Conservation (phyloP, 2,113 vertebrate genomes). For the Psittacula cyanocephala region DNA sequence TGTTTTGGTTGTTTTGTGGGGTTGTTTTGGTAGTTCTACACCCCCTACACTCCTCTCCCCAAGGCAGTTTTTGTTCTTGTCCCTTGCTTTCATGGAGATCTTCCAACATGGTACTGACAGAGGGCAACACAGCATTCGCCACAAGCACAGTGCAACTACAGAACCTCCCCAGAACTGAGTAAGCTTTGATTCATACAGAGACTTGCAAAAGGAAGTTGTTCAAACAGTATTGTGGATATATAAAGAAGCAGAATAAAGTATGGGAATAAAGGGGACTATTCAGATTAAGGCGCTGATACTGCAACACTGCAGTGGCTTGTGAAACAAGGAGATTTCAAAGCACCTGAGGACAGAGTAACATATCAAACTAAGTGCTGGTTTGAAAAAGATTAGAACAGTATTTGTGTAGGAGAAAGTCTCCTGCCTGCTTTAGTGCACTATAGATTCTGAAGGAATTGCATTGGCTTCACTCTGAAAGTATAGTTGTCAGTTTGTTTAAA, state of each 20-base stretch:
- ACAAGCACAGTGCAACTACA: neutral
- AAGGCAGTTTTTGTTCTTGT: neutral
- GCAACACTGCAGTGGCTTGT: neutral
- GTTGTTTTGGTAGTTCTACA: neutral
- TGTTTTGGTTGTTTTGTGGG: neutral
- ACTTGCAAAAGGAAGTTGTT: neutral
- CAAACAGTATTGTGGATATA: neutral
- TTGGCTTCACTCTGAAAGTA: neutral
- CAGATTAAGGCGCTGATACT: neutral
- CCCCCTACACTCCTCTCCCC: neutral
- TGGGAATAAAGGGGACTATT: neutral
- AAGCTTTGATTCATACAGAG: neutral
- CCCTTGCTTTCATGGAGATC: neutral
- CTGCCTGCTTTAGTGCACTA: neutral
- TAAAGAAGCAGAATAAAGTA: neutral
- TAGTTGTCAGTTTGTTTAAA: neutral
- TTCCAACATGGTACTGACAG: neutral
- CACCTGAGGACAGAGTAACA: neutral
- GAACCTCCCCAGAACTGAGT: neutral
- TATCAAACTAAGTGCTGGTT: neutral
- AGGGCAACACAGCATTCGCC: neutral
- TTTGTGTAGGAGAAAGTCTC: neutral
- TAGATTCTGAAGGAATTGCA: neutral
- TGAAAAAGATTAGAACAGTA: neutral
- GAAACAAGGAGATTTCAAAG: neutral